Percentiles rank a stretch among this genome's conserved stretches.
phyloP scores from a whole-genome alignment of 2,888 invertebrate species.

The Scrobipalpa costella region DNA sequence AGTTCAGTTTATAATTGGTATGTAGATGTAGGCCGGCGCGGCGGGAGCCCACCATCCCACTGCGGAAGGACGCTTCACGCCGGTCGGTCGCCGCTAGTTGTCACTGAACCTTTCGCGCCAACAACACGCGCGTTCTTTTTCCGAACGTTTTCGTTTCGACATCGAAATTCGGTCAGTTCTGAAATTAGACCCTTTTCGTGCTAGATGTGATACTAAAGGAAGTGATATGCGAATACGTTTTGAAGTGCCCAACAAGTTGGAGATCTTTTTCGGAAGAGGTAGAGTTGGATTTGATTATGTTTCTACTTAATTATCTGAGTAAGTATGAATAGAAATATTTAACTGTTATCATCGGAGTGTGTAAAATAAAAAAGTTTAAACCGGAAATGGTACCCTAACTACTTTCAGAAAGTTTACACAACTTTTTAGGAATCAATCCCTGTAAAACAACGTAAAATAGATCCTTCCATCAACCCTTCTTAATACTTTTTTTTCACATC shows the following conservation, averaged over 20 bases:
- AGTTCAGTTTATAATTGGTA: constrained; percentile 22
- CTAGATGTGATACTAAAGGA: constrained; percentile 46
- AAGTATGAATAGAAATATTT: constrained; percentile 27
- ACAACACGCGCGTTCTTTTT: constrained; percentile 48
- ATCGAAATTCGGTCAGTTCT: constrained; percentile 43
- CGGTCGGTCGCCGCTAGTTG: constrained; percentile 53
- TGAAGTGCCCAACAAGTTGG: constrained; percentile 78
- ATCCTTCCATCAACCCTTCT: no score
- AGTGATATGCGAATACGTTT: constrained; percentile 77
- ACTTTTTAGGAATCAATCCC: neutral
- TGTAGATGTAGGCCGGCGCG: constrained; percentile 73
- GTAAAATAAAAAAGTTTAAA: neutral
- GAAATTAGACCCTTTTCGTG: constrained; percentile 46
- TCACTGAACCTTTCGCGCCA: constrained; percentile 67
- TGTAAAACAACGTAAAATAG: no score
- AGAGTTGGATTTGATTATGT: constrained; percentile 46
- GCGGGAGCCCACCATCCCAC: constrained; percentile 72
- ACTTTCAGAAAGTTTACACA: neutral
- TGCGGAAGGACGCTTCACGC: constrained; percentile 58
- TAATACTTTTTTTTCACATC: no score
- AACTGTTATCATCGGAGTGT: no score
- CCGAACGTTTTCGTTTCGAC: constrained; percentile 39
- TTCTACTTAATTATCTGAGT: constrained; percentile 37
- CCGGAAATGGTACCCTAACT: neutral
- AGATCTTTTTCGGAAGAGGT: constrained; percentile 75